phyloP scores from a whole-genome alignment of 2,888 invertebrate species.

The Apamea sordens region DNA sequence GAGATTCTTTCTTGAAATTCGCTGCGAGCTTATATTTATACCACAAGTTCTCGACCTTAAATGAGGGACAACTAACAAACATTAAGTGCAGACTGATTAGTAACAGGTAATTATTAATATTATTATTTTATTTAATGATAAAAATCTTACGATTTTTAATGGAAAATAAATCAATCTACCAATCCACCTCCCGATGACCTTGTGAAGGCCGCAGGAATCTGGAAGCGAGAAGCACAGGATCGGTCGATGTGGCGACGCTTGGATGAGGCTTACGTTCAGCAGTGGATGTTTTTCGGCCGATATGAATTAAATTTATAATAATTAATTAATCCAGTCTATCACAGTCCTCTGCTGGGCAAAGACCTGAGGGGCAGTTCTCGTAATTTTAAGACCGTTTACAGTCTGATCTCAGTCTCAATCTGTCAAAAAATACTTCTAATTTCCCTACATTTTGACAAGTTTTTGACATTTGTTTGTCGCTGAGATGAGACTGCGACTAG shows the following conservation, averaged over 20 bases:
- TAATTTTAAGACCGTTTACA: no score
- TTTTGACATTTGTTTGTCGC: no score
- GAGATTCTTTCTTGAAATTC: conserved; percentile 97
- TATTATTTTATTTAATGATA: background rate
- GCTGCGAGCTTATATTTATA: conserved; percentile 93
- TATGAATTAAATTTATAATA: background rate
- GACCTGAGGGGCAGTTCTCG: no score
- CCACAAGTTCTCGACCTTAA: conserved; percentile 91
- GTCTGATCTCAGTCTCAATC: no score
- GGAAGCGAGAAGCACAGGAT: no score
- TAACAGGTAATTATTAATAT: conserved; percentile 92
- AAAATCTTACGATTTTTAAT: background rate
- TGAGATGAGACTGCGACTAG: no score
- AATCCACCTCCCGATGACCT: background rate
- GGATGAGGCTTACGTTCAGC: background rate
- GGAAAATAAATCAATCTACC: background rate
- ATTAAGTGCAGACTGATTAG: conserved; percentile 93
- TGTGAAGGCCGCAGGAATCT: no score
- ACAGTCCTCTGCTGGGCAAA: background rate
- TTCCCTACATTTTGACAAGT: no score
- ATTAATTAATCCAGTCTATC: background rate
- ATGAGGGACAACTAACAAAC: conserved; percentile 95
- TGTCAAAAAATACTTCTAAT: no score
- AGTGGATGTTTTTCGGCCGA: background rate
- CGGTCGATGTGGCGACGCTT: no score